Evolutionary conservation across 2,888 invertebrate genomes (phyloP), one percentile per base, ranked within the genome.

Genomic region (Epinotia demarniana): DNA sequence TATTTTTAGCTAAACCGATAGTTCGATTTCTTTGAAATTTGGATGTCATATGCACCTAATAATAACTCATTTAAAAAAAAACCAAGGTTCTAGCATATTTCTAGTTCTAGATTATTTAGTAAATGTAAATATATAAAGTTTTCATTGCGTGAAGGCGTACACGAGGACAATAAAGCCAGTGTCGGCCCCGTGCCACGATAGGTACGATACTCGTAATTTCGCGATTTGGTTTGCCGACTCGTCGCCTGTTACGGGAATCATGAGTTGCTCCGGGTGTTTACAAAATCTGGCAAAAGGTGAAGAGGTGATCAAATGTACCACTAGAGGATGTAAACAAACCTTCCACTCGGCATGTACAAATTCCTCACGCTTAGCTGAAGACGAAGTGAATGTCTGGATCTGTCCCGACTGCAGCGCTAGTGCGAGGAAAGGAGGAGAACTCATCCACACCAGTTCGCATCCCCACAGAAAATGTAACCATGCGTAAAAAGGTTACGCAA

Each of bases 91-190:
- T n/a, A n/a, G n/a, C n/a, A n/a, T n/a, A n/a, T n/a, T n/a, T n/a
- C n/a, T n/a, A n/a, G n/a, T n/a, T n/a, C n/a, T n/a, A n/a, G n/a
- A n/a, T n/a, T n/a, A n/a, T n/a, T 79, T 79, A 80, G 81, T 81
- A 79, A 79, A 83, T 80, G 79, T 80, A 82, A 80, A 81, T 39
- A 39, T 77, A 72, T 76, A 80, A 76, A 80, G 79, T 80, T 86
- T 85, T 82, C 80, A 79, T 78, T 81, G 78, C 82, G 80, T 79
- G 77, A 80, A 80, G 79, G 80, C 81, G 77, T 82, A 71, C 79
- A 79, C 82, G 78, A 83, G 84, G 85, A 86, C 82, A 78, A 80
- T 81, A 81, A 83, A 89, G 90, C n/a, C n/a, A n/a, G n/a, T n/a
- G n/a, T n/a, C n/a, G n/a, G n/a, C n/a, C n/a, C n/a, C n/a, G n/a